Base-by-base conservation (phyloP, 2,888 invertebrate species). In the Eueremaeus valkanovi region DNA sequence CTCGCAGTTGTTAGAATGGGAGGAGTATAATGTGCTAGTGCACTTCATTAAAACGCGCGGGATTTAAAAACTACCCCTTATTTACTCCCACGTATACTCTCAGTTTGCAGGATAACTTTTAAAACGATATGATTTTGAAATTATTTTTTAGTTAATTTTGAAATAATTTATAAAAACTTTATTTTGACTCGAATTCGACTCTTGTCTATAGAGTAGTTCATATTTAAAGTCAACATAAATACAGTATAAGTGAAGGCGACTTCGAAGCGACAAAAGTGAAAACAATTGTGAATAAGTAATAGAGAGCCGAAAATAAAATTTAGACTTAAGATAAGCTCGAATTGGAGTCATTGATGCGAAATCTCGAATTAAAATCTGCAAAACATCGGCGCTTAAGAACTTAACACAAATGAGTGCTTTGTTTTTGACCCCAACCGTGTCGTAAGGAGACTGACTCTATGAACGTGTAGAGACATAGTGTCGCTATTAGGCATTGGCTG, bases 291-390 rank as follows among this genome's bases (percentile, higher is more conserved):
- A n/a, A n/a, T n/a, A n/a, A n/a, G n/a, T n/a, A n/a, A n/a, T 51
- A 21, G 21, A 51, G 5, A 6, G 9, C 9, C n/a, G n/a, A 51
- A 51, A n/a, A 51, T n/a, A 51, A 51, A 51, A 51, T n/a, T 8
- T 8, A 51, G 51, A 51, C 51, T 13, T 51, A n/a, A 51, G 51
- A 51, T 51, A 51, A 51, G 51, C 51, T 51, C 51, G 51, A 51
- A 8, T 51, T 51, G n/a, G 9, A 51, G 51, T 51, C 51, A 51
- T 51, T 51, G 51, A 51, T 51, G 51, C 51, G n/a, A 51, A 51
- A 51, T 13, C n/a, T n/a, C 8, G 16, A 13, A n/a, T n/a, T 16
- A n/a, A 21, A 51, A 51, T 51, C 51, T 51, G n/a, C 9, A 51
- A 51, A 51, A 8, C 6, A 51, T 51, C n/a, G 51, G 51, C n/a